Evolutionary conservation across 53 echinoderm and acorn worm genomes (phyloP), one percentile per base, ranked within the genome.

Genomic region (Stichopus horrens): DNA sequence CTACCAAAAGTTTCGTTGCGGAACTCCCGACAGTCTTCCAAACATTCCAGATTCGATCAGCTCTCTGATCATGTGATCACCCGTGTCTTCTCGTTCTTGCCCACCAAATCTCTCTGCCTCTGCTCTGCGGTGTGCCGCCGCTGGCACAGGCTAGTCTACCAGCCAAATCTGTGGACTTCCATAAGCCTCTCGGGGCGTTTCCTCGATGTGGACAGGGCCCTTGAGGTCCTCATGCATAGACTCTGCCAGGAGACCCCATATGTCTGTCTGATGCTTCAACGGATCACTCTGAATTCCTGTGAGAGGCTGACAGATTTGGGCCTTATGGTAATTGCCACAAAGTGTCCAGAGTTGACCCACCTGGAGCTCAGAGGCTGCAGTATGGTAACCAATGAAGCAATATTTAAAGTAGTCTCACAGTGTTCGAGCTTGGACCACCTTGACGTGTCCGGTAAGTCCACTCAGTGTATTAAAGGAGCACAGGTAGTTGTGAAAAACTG

Each of bases 201-300:
- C 19, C 76, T 87, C 83, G 82, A 97, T 19, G 90, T 92, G 14
- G 95, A 97, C 75, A 81, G 88, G 11, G 97, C 95, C 52, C 55
- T 97, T 76, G 89, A 90, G 68, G 92, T 94, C 51, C 94, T 97
- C 78, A 90, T 93, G 20, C 83, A 92, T 52, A 88, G 97, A 71
- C 91, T 97, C 52, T 97, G 93, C 73, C 86, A 85, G 74, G 97
- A 97, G 90, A 97, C 97, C 4, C 97, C 97, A 13, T 95, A 97
- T 76, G 93, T 95, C 76, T 95, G 95, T 83, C 91, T 97, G 88
- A 90, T 91, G 5, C 91, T 97, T 9, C 92, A 92, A 81, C 90
- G 88, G 82, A 89, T 97, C 16, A 68, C 95, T 11, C 89, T 97
- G 74, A 93, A 93, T 76, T 95, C 95, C 5, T 97, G 97, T 80